phyloP scores from a whole-genome alignment of 1,140 invertebrate genomes.

The Drosophila serrata region DNA sequence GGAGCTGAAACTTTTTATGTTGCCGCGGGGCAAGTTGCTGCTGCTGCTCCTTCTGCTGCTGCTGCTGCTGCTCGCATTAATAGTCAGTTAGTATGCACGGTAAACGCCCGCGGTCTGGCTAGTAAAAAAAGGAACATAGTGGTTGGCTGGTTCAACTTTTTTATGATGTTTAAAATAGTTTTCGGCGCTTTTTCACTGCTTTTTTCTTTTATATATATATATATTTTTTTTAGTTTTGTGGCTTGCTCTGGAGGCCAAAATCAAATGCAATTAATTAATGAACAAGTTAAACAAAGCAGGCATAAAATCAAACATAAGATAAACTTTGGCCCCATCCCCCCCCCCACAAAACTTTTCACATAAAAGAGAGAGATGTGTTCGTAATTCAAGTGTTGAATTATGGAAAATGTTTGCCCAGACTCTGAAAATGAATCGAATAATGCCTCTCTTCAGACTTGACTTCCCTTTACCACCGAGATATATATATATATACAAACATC shows the following conservation, averaged over 20 bases:
- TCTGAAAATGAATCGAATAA: constrained; percentile 2
- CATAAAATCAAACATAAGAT: constrained; percentile 36
- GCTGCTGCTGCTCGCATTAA: constrained; percentile 50
- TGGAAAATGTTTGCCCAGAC: constrained; percentile 35
- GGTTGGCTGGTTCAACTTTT: constrained; percentile 45
- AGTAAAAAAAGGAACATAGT: constrained; percentile 40
- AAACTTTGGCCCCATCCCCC: not conserved
- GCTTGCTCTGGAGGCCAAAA: constrained; percentile 25
- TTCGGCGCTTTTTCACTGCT: constrained; percentile 8
- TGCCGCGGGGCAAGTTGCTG: constrained; percentile 21
- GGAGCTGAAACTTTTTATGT: constrained; percentile 37
- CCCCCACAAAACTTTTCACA: constrained; percentile 41
- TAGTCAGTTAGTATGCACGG: constrained; percentile 73
- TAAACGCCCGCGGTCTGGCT: constrained; percentile 55
- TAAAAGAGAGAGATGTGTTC: constrained; percentile 29
- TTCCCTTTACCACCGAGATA: not conserved
- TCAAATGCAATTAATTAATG: constrained; percentile 73
- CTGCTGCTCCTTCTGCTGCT: constrained; percentile 2
- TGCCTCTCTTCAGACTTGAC: too few species aligned
- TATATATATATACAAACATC: not conserved
- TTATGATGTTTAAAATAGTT: constrained; percentile 62
- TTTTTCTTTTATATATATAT: not conserved
- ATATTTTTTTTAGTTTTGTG: constrained; percentile 4
- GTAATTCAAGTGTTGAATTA: constrained; percentile 26
- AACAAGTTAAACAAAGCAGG: constrained; percentile 29